A percentile compares a stretch with the other conserved stretches of the same genome.
Evolutionary conservation across 2,797 vertebrate species (phyloP).

Genomic region (Chlorospingus flavigularis): DNA sequence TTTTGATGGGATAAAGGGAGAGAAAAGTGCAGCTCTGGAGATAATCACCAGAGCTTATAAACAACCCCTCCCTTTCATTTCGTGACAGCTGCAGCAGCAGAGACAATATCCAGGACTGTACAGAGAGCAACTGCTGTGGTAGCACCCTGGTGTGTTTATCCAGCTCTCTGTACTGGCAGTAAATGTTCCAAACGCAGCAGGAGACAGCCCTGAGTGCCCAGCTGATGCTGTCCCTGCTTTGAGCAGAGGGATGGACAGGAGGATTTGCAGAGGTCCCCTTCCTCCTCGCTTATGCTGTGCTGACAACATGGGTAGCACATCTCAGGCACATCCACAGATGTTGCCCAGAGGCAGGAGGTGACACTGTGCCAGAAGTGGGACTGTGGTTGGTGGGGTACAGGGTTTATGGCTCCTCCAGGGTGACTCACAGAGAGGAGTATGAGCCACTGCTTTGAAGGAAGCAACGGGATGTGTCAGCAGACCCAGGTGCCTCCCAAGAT

Average conservation of each 20-base stretch:
- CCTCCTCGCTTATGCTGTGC: neutral
- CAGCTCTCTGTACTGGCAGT: neutral
- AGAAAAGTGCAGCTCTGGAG: neutral
- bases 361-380: neutral
- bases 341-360: neutral
- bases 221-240: neutral
- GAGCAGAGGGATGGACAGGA: neutral
- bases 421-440: neutral
- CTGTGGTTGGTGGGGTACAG: fast-evolving
- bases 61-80: neutral
- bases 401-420: neutral
- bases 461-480: neutral
- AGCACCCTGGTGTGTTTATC: neutral
- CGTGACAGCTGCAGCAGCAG: neutral
- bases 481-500: neutral
- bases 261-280: neutral
- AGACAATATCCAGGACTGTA: constrained; percentile 11
- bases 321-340: neutral
- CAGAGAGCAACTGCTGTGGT: neutral
- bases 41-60: constrained; percentile 10
- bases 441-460: neutral
- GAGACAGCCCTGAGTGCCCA: neutral
- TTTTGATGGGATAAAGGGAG: neutral
- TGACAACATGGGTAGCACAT: fast-evolving
- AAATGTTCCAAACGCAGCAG: neutral